A percentile compares a stretch with the other conserved stretches of the same genome.
Conservation (phyloP, 2,113 vertebrate species). For the Cavia porcellus region DNA sequence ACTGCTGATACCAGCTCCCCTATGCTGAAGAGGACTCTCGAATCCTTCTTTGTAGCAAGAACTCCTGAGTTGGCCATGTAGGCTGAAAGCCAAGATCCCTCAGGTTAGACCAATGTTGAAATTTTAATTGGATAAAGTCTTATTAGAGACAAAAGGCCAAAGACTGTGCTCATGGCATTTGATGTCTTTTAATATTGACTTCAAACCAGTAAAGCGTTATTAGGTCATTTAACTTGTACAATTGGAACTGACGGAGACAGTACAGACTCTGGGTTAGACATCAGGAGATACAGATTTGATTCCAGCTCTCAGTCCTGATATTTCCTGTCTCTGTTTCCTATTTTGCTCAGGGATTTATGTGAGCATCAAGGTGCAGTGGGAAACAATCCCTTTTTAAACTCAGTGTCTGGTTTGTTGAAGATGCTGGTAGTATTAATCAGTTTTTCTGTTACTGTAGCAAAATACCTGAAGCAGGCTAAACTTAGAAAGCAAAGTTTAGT, state of each 20-base stretch:
- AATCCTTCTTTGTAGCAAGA: neutral
- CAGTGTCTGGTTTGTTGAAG: neutral
- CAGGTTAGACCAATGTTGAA: slow-evolving; percentile 33
- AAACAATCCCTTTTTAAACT: neutral
- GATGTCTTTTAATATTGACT: slow-evolving; percentile 31
- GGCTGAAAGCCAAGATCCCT: slow-evolving; percentile 38
- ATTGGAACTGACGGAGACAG: neutral
- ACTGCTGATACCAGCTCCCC: neutral
- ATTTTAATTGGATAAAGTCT: slow-evolving; percentile 68
- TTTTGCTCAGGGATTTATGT: neutral
- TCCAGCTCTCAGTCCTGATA: neutral
- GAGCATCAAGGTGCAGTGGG: neutral
- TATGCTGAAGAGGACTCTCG: neutral
- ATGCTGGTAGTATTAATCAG: neutral
- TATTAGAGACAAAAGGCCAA: neutral
- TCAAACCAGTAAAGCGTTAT: neutral
- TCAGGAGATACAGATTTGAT: slow-evolving; percentile 7
- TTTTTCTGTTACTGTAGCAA: neutral
- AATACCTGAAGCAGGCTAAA: neutral
- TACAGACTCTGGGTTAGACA: neutral
- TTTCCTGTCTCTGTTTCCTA: neutral
- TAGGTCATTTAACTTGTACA: slow-evolving; percentile 28
- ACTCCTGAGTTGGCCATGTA: neutral
- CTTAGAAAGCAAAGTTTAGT: neutral
- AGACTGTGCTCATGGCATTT: neutral